These are phyloP conservation scores for Dromococcyx pavoninus DNA, from an alignment of 2,797 vertebrate genomes.

Conservation along the genomic window DNA sequence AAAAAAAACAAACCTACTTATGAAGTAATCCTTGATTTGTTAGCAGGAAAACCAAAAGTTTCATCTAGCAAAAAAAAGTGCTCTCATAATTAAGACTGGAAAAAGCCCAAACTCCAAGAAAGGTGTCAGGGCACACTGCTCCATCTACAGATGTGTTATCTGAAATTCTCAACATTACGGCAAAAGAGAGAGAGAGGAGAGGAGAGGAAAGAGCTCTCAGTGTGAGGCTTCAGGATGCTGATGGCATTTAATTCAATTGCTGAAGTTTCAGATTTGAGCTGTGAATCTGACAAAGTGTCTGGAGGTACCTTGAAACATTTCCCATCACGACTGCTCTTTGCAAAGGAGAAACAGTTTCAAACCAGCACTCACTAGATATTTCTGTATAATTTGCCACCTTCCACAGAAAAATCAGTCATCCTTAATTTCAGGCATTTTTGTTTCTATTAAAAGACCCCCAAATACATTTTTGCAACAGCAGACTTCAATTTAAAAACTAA, in stretches of 20 bases:
- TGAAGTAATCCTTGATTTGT: neutral
- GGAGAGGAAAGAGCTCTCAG: neutral
- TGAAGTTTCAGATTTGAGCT: neutral
- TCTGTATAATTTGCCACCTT: neutral
- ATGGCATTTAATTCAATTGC: neutral
- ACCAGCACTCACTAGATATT: neutral
- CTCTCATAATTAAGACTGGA: neutral
- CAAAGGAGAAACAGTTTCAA: neutral
- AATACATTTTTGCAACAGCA: neutral
- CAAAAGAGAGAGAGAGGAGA: neutral
- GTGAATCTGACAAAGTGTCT: neutral
- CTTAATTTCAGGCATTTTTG: neutral
- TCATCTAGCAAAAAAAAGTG: neutral
- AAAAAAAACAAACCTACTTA: rapidly evolving
- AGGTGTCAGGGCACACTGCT: neutral
- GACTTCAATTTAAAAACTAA: neutral
- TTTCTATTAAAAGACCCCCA: neutral
- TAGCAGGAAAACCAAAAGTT: neutral
- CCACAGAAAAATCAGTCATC: neutral
- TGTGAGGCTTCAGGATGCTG: neutral
- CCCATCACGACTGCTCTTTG: neutral
- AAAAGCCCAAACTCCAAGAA: neutral
- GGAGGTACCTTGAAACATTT: neutral
- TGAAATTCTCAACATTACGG: neutral
- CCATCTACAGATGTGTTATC: neutral